These are phyloP conservation scores for Nestor notabilis DNA, from an alignment of 2,113 vertebrate genomes.

Conservation along the genomic window DNA sequence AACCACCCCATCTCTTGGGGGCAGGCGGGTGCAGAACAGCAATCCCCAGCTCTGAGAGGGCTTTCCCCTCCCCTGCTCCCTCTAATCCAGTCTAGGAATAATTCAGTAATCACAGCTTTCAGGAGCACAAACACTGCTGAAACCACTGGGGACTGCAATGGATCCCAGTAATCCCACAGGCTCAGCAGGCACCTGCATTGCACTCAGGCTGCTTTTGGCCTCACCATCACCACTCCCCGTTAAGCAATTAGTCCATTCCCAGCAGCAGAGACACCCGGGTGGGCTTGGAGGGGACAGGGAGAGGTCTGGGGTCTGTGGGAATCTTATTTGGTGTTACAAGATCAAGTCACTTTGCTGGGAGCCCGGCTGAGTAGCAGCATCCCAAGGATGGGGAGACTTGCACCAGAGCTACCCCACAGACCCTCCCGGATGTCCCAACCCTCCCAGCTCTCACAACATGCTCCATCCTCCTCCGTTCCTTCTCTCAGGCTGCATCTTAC, in stretches of 20 bases:
- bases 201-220: neutral
- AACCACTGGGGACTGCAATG: neutral
- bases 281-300: neutral
- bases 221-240: neutral
- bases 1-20: accelerated
- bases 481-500: neutral
- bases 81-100: neutral
- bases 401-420: neutral
- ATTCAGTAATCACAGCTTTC: neutral
- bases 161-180: neutral
- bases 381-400: neutral
- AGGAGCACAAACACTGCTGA: neutral
- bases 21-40: neutral
- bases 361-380: neutral
- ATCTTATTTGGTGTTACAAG: accelerated
- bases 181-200: neutral
- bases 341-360: neutral
- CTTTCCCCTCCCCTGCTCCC: neutral
- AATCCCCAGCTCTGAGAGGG: neutral
- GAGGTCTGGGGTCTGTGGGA: neutral
- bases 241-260: neutral
- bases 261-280: neutral
- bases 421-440: neutral
- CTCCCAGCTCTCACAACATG: neutral
- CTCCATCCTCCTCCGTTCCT: neutral